Percentiles rank a stretch among this genome's conserved stretches.
Conservation (phyloP, 2,113 vertebrate species). For the Anser cygnoides region DNA sequence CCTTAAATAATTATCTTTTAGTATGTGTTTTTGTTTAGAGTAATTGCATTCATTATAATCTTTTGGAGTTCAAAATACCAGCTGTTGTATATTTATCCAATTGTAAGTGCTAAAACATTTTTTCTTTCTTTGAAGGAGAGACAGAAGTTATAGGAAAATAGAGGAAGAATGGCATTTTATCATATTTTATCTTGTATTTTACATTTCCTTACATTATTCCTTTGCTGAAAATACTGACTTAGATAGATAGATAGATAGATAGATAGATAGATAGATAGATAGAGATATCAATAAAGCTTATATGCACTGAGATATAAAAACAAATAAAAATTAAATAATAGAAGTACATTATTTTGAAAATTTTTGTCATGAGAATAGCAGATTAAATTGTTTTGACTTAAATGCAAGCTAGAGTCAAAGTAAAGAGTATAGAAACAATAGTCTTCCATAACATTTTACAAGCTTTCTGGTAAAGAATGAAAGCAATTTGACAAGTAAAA, state of each 20-base stretch:
- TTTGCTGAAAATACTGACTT: conserved; percentile 12
- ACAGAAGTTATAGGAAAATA: not conserved
- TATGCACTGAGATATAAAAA: not conserved
- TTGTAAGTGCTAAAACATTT: not conserved
- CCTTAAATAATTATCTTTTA: not conserved
- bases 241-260: too few relatives aligned
- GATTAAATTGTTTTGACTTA: not conserved
- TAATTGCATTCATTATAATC: not conserved
- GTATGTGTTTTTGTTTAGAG: not conserved
- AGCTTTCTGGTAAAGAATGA: conserved; percentile 16
- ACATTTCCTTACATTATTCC: not conserved
- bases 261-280: too few relatives aligned
- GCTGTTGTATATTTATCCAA: not conserved
- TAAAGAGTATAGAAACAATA: conserved; percentile 1
- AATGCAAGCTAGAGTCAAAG: conserved; percentile 1
- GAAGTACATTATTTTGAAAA: not conserved
- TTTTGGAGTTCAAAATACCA: not conserved
- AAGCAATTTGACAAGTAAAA: conserved; percentile 15
- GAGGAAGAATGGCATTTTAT: not conserved
- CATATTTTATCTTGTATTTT: not conserved
- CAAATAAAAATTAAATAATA: not conserved
- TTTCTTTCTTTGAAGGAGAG: not conserved
- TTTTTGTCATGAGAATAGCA: conserved; percentile 12
- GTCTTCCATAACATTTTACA: not conserved
- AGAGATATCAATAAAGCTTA: not conserved